Evolutionary conservation across 2,113 vertebrate species (phyloP).

Genomic region (Epinephelus cyanopodus): DNA sequence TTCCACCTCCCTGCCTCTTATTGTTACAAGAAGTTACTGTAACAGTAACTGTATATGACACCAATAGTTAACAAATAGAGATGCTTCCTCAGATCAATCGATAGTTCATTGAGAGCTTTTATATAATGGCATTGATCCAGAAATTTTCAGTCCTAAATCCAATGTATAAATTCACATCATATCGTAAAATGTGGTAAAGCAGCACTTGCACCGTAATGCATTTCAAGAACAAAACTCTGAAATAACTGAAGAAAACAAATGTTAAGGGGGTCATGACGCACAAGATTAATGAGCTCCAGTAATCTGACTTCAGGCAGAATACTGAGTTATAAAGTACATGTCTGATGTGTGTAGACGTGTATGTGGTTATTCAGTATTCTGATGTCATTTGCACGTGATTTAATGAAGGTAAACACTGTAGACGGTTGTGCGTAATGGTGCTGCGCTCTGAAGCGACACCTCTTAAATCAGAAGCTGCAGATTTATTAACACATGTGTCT

Average conservation of each 20-base stretch:
- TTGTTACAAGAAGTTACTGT: neutral
- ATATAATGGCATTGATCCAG: neutral
- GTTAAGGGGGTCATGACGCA: neutral
- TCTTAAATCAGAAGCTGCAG: neutral
- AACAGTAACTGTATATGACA: neutral
- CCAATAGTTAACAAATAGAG: neutral
- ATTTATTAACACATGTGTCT: neutral
- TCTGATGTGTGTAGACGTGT: neutral
- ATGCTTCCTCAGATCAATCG: neutral
- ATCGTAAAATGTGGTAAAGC: neutral
- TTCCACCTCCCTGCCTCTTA: neutral
- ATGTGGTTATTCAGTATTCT: neutral
- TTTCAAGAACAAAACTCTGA: neutral
- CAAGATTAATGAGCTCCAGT: conserved; percentile 3
- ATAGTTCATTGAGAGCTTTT: neutral
- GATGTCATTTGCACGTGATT: neutral
- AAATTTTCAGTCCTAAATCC: neutral
- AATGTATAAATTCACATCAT: neutral
- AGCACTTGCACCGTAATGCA: no score
- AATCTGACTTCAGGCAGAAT: neutral
- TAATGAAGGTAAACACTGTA: neutral
- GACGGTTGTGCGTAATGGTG: neutral
- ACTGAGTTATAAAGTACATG: neutral
- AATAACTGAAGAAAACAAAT: neutral
- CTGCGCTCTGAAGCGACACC: neutral